Percentiles rank a stretch among this genome's conserved stretches.
These are phyloP conservation scores for Forbesichthys papilliferus DNA, from an alignment of 2,113 vertebrate species.

Conservation along the genomic window DNA sequence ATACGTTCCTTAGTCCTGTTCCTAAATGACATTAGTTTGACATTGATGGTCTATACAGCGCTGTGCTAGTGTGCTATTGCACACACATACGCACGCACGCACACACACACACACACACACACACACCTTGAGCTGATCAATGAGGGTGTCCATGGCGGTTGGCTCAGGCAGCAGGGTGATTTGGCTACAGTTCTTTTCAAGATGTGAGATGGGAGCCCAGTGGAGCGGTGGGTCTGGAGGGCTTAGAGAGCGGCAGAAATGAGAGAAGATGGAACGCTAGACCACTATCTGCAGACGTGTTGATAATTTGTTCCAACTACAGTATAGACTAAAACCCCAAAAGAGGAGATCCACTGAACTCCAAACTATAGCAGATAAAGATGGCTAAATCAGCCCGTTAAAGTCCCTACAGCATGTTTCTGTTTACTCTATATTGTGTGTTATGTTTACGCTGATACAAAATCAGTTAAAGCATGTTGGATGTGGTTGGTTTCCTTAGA, in stretches of 20 bases:
- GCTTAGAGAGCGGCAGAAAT: slow-evolving; percentile 10
- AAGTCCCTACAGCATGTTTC: too few species aligned
- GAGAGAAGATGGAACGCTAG: not conserved
- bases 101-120: slow-evolving; percentile 4
- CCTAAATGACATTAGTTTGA: too few species aligned
- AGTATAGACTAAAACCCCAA: not conserved
- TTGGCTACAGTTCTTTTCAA: slow-evolving; percentile 71
- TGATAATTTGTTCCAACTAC: not conserved
- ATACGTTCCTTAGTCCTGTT: too few species aligned
- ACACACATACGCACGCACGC: slow-evolving; percentile 4
- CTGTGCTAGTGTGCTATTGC: not conserved
- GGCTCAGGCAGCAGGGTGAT: slow-evolving; percentile 70
- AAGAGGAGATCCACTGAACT: too few species aligned
- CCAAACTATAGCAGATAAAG: too few species aligned
- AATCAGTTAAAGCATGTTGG: too few species aligned
- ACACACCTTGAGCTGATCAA: slow-evolving; percentile 67
- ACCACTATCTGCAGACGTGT: not conserved
- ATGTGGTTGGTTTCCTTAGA: too few species aligned
- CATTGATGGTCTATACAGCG: too few species aligned
- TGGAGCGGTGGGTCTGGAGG: slow-evolving; percentile 67
- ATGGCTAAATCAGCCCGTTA: too few species aligned
- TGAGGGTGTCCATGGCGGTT: slow-evolving; percentile 75
- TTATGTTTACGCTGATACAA: too few species aligned
- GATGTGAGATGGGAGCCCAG: slow-evolving; percentile 68
- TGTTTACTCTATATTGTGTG: too few species aligned